These are phyloP conservation scores for Tetanocera ferruginea DNA, from an alignment of 2,888 invertebrate species.

Conservation along the genomic window DNA sequence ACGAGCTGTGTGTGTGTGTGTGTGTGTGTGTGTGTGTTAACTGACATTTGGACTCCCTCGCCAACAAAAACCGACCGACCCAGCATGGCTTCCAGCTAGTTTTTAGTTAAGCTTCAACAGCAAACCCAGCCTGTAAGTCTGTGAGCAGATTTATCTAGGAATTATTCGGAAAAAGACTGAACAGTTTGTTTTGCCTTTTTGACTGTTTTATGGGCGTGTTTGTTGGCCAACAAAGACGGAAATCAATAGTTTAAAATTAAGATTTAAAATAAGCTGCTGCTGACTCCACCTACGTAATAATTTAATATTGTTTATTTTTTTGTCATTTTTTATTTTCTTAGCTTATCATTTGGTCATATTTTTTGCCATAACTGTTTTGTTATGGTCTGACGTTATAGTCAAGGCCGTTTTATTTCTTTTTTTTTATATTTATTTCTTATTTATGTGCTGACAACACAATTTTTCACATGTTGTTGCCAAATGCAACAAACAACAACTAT, in stretches of 20 bases:
- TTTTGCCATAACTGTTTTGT: slow-evolving; percentile 1
- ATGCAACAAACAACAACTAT: slow-evolving; percentile 13
- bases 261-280: not conserved
- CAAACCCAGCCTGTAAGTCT: not conserved
- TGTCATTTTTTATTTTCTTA: not conserved
- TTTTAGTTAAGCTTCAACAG: not conserved
- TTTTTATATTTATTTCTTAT: not conserved
- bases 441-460: not conserved
- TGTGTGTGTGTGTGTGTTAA: too few relatives aligned
- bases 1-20: not conserved
- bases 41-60: too few relatives aligned
- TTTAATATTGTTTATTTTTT: not conserved
- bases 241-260: not conserved
- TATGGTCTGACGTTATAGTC: slow-evolving; percentile 1
- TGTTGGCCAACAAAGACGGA: not conserved
- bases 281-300: slow-evolving; percentile 30
- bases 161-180: not conserved
- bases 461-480: slow-evolving; percentile 22
- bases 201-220: slow-evolving; percentile 1
- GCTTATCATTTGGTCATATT: not conserved
- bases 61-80: not conserved
- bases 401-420: slow-evolving; percentile 15
- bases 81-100: slow-evolving; percentile 7
- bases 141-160: not conserved
- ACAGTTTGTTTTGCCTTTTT: not conserved